phyloP scores from a whole-genome alignment of 1,140 invertebrate genomes.

The Episyrphus balteatus region DNA sequence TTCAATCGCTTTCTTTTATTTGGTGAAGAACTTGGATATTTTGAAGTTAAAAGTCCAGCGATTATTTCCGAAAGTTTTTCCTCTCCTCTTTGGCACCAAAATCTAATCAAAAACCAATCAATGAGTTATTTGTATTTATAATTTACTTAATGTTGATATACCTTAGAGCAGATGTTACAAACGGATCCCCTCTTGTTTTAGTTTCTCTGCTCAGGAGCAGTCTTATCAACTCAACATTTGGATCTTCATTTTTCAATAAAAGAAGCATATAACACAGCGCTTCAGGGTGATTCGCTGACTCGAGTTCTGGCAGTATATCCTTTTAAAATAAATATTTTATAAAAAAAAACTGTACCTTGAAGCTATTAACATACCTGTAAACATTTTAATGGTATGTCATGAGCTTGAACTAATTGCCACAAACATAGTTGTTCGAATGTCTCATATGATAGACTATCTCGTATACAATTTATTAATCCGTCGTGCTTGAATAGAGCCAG shows the following conservation, averaged over 20 bases:
- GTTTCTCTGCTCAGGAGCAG: slow-evolving; percentile 70
- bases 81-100: slow-evolving; percentile 86
- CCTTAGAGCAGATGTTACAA: slow-evolving; percentile 79
- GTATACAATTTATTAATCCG: slow-evolving; percentile 56
- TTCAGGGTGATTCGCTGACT: slow-evolving; percentile 80
- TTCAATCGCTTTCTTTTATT: slow-evolving; percentile 79
- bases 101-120: slow-evolving; percentile 32
- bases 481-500: slow-evolving; percentile 70
- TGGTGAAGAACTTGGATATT: slow-evolving; percentile 73
- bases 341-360: background rate
- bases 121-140: background rate
- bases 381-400: slow-evolving; percentile 82
- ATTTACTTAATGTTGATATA: slow-evolving; percentile 4
- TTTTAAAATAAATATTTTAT: background rate
- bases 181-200: slow-evolving; percentile 60
- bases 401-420: slow-evolving; percentile 88
- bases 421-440: slow-evolving; percentile 94
- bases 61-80: slow-evolving; percentile 80
- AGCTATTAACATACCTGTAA: slow-evolving; percentile 53
- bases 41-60: slow-evolving; percentile 59
- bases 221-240: slow-evolving; percentile 72
- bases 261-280: slow-evolving; percentile 83
- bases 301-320: slow-evolving; percentile 70
- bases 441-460: slow-evolving; percentile 84
- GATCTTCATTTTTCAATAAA: slow-evolving; percentile 84